A percentile compares a stretch with the other conserved stretches of the same genome.
phyloP scores from a whole-genome alignment of 2,113 vertebrate genomes.

The Lonchura striata region DNA sequence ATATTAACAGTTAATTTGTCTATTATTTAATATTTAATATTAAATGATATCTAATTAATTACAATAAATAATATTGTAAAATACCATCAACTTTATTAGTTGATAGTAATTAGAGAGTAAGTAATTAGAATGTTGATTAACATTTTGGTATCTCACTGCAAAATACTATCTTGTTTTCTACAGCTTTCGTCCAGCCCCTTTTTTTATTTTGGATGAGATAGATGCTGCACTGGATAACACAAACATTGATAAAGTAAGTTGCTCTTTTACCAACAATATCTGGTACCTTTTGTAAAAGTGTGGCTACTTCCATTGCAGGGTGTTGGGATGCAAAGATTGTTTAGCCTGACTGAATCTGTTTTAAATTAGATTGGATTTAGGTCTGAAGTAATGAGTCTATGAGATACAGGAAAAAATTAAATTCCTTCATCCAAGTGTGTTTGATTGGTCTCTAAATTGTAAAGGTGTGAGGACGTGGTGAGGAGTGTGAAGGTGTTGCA shows the following conservation, averaged over 20 bases:
- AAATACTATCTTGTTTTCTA: neutral
- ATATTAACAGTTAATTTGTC: neutral
- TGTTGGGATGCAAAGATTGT: neutral
- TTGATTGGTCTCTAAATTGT: neutral
- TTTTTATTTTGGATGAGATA: slow-evolving; percentile 93
- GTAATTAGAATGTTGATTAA: neutral
- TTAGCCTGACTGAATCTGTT: neutral
- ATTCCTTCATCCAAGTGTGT: neutral
- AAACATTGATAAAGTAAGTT: slow-evolving; percentile 88
- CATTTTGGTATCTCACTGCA: neutral
- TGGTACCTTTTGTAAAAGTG: neutral
- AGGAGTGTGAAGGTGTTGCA: neutral
- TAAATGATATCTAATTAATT: neutral
- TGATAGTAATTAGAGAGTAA: too few relatives aligned
- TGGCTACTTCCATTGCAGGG: neutral
- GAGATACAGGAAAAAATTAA: neutral
- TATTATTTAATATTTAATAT: neutral
- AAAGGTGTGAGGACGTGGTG: neutral
- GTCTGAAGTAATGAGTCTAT: neutral
- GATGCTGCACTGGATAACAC: slow-evolving; percentile 94
- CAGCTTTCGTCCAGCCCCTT: slow-evolving; percentile 92
- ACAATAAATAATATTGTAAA: neutral
- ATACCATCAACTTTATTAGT: neutral
- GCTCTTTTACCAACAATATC: neutral
- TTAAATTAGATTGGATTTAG: neutral